Base-by-base conservation (phyloP, 2,888 invertebrate genomes). In the Congeria kusceri region DNA sequence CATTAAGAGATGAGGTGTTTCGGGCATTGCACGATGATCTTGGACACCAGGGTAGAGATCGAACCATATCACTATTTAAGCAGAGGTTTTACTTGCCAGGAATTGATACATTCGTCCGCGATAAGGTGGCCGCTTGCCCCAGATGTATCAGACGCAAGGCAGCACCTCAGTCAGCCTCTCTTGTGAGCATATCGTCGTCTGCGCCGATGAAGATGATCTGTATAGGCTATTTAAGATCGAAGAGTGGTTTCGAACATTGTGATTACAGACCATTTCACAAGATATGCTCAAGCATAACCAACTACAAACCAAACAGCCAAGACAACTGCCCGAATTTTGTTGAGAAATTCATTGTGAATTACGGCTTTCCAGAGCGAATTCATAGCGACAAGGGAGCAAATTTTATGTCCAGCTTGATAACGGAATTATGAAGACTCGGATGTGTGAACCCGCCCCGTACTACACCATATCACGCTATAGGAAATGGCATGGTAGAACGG, bases 131-230 rank as follows among this genome's bases (percentile, higher is more conserved):
- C 15, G 18, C 5, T 49, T 49, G 49, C 15, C 18, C 49, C 20
- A 18, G 18, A 15, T 49, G 49, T 20, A 49, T 49, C 20, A 4
- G 49, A 18, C 49, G 49, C n/a, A 49, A 49, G 49, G 20, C 49
- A 20, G n/a, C 49, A 20, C 18, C 20, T 9, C 49, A 49, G 49
- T 49, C 20, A 9, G 49, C 49, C 7, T 49, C 49, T 5, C 49
- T 49, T 49, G 49, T 49, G 49, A 49, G 15, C 20, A 49, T 49
- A 49, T 49, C 49, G 5, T 49, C 49, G 49, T 49, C 49, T 20
- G 49, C 49, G 7, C 49, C 49, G 49, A 4, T 49, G 15, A 15
- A 20, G 20, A 18, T 49, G 49, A 20, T 49, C 5, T 49, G 49
- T 49, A 49, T 49, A 49, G 49, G 15, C 49, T 32, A 32, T 9